Conservation (phyloP, 2,888 invertebrate species). For the Drosophila koepferae region DNA sequence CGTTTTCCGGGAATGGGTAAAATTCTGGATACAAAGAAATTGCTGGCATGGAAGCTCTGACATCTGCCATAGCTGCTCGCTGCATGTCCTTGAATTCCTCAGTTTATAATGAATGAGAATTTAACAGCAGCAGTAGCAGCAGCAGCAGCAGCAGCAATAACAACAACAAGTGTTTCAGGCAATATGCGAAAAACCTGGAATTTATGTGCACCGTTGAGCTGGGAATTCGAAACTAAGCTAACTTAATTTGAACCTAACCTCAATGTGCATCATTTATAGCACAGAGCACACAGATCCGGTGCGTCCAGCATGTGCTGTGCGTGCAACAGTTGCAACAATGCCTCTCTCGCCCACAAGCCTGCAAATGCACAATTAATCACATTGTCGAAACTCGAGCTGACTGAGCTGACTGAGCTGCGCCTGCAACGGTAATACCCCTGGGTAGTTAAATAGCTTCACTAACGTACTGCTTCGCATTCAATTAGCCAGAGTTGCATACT, state of each 20-base stretch:
- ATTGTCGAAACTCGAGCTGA: conserved; percentile 43
- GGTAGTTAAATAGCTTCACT: background rate
- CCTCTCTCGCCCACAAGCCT: conserved; percentile 2
- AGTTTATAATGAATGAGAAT: background rate
- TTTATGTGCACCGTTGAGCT: background rate
- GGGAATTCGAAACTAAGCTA: background rate
- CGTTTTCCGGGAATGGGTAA: background rate
- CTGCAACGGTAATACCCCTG: background rate
- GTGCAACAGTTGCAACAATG: conserved; percentile 24
- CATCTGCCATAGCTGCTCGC: background rate
- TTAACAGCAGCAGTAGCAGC: background rate
- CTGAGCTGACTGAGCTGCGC: background rate
- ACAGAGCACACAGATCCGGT: conserved; percentile 2
- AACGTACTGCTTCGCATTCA: conserved; percentile 21
- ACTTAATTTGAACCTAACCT: conserved; percentile 6
- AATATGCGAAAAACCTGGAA: background rate
- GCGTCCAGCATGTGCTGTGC: conserved; percentile 1
- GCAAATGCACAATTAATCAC: conserved; percentile 58
- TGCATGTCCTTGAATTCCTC: background rate
- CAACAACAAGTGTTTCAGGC: background rate
- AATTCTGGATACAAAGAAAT: conserved; percentile 10
- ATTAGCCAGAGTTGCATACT: conserved; percentile 15
- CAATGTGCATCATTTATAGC: conserved; percentile 22
- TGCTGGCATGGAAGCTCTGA: background rate
- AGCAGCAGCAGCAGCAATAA: background rate